Evolutionary conservation across 2,113 vertebrate genomes (phyloP).

Genomic region (Equus przewalskii): DNA sequence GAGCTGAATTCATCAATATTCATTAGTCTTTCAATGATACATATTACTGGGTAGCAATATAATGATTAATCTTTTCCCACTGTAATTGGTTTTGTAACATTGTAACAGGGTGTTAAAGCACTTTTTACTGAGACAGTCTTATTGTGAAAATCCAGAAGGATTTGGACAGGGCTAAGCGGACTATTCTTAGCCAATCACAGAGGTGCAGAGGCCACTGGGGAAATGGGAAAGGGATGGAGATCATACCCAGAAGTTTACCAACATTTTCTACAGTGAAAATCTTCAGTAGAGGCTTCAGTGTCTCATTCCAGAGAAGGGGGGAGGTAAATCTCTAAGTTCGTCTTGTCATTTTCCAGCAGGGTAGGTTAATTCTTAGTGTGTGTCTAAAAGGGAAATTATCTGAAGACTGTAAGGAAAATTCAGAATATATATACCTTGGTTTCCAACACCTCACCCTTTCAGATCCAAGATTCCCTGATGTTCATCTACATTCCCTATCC

Average conservation of each 20-base stretch:
- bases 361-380: background rate
- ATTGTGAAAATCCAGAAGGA: background rate
- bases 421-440: background rate
- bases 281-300: background rate
- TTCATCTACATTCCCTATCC: background rate
- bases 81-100: background rate
- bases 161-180: background rate
- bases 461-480: background rate
- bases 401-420: background rate
- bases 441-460: background rate
- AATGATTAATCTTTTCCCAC: background rate
- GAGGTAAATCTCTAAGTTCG: background rate
- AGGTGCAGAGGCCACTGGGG: background rate
- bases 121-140: background rate
- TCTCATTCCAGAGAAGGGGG: background rate
- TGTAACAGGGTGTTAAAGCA: background rate
- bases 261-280: background rate
- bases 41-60: background rate
- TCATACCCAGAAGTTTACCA: background rate
- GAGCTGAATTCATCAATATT: background rate
- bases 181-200: background rate
- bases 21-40: conserved; percentile 10
- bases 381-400: background rate
- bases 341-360: background rate
- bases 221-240: background rate